phyloP scores from a whole-genome alignment of 2,797 vertebrate genomes.

The Sparidentex hasta region DNA sequence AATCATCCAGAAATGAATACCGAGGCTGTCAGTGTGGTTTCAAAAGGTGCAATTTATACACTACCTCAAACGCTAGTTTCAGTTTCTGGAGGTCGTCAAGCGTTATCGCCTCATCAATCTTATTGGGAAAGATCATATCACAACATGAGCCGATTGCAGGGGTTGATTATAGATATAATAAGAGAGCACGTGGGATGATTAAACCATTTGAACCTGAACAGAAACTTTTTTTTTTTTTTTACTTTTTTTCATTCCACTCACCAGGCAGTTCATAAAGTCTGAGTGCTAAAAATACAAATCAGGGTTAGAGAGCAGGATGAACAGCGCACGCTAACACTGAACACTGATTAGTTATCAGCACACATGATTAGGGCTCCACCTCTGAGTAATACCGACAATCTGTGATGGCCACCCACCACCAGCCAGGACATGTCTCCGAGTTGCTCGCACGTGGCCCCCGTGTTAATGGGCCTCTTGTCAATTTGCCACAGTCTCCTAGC shows the following conservation, averaged over 20 bases:
- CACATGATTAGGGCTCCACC: constrained; percentile 39
- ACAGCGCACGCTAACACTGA: constrained; percentile 10
- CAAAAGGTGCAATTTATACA: constrained; percentile 28
- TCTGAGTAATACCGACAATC: constrained; percentile 30
- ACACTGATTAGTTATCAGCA: constrained; percentile 45
- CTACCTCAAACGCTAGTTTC: constrained; percentile 85
- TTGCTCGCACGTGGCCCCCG: constrained; percentile 27
- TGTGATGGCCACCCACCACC: constrained; percentile 21
- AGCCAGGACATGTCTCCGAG: constrained; percentile 21
- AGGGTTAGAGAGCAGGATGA: constrained; percentile 37
- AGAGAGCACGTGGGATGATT: not conserved
- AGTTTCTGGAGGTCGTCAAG: constrained; percentile 82
- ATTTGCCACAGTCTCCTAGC: constrained; percentile 76
- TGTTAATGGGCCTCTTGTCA: constrained; percentile 57
- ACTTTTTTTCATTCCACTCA: constrained; percentile 54
- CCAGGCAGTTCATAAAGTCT: constrained; percentile 72
- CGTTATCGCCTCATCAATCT: constrained; percentile 83
- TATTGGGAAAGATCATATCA: constrained; percentile 11
- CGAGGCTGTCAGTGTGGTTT: not conserved
- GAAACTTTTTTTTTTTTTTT: not conserved
- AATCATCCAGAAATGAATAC: constrained; percentile 14
- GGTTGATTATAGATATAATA: not conserved
- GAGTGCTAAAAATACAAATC: constrained; percentile 60
- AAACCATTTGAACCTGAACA: not conserved
- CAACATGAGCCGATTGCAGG: not conserved